These are phyloP conservation scores for Neodontobutis hainanensis DNA, from an alignment of 2,113 vertebrate species.

Conservation along the genomic window DNA sequence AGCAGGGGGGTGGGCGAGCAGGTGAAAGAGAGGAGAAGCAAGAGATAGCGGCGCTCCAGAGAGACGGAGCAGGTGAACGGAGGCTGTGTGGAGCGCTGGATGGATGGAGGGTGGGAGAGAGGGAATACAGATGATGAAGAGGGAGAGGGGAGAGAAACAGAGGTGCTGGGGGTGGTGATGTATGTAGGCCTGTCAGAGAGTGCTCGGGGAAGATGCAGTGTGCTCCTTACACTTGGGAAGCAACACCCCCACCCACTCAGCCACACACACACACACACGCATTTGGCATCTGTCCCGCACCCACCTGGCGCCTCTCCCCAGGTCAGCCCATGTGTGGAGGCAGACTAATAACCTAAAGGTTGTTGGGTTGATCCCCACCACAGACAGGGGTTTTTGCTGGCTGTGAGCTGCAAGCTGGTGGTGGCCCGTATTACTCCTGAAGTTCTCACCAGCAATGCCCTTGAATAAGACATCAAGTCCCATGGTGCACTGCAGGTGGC, in stretches of 20 bases:
- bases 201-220: conserved; percentile 82
- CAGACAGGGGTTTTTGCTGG: conserved; percentile 71
- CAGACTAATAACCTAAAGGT: conserved; percentile 78
- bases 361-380: conserved; percentile 72
- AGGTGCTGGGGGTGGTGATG: conserved; percentile 80
- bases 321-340: conserved; percentile 69
- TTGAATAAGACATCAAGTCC: conserved; percentile 70
- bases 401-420: conserved; percentile 72
- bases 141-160: conserved; percentile 69
- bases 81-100: conserved; percentile 56
- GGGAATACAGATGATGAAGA: conserved; percentile 81
- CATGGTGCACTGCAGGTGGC: conserved; percentile 62
- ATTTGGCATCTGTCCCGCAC: conserved; percentile 66
- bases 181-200: conserved; percentile 81
- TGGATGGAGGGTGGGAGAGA: conserved; percentile 73
- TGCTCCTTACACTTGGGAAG: conserved; percentile 80
- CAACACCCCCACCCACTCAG: conserved; percentile 67
- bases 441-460: conserved; percentile 70
- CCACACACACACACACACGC: conserved; percentile 43
- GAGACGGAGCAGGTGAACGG: conserved; percentile 71
- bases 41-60: conserved; percentile 63
- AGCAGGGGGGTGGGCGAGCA: conserved; percentile 42
- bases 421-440: conserved; percentile 68
- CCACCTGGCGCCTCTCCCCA: conserved; percentile 62
- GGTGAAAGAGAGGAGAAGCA: conserved; percentile 61